Conservation (phyloP, 2,888 invertebrate genomes). For the Dolomedes plantarius region DNA sequence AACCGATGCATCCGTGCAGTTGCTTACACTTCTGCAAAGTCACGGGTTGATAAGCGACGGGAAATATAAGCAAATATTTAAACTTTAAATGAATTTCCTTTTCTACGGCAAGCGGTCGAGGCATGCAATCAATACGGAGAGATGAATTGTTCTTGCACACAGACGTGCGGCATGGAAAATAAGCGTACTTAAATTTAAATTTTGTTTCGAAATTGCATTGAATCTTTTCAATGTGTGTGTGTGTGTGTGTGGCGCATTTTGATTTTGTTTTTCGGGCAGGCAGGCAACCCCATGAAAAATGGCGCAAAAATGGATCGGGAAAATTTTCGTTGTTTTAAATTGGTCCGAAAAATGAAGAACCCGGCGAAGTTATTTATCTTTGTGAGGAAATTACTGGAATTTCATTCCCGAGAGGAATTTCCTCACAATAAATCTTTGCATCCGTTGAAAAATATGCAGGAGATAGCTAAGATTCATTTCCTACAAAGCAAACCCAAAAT, state of each 20-base stretch:
- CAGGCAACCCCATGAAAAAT: neutral
- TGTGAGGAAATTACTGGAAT: neutral
- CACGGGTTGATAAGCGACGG: neutral
- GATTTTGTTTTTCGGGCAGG: neutral
- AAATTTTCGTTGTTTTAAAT: conserved; percentile 2
- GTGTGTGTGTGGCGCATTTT: neutral
- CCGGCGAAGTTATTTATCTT: neutral
- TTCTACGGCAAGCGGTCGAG: neutral
- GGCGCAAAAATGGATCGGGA: neutral
- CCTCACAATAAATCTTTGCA: conserved; percentile 5
- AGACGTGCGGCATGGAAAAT: neutral
- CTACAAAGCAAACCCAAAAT: neutral
- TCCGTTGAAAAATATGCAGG: neutral
- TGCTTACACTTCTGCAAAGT: neutral
- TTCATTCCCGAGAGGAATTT: neutral
- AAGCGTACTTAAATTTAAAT: neutral
- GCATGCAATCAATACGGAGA: neutral
- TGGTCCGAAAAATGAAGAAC: conserved; percentile 8
- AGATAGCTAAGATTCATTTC: neutral
- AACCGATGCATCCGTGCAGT: no score
- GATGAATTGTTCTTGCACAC: neutral
- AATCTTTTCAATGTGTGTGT: neutral
- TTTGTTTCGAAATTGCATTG: neutral
- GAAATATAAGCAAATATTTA: neutral
- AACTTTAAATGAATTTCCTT: neutral